A percentile compares a stretch with the other conserved stretches of the same genome.
Evolutionary conservation across 1,140 invertebrate species (phyloP).

Genomic region (Nymphalis io): DNA sequence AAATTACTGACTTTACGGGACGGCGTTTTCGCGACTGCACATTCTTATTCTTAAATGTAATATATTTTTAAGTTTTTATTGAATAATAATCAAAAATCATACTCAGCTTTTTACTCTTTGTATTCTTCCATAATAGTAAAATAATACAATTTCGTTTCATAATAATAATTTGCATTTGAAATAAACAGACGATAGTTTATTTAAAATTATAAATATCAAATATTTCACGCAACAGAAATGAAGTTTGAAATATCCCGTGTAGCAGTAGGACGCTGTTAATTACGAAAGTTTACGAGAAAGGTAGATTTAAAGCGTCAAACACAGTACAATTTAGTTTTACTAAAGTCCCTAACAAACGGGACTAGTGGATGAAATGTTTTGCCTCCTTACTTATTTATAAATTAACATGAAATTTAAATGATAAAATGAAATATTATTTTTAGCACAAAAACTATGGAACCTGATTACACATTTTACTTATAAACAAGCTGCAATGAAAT

Average conservation of each 20-base stretch:
- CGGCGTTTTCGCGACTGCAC: no score
- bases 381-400: neutral
- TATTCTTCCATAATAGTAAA: no score
- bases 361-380: conserved; percentile 18
- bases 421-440: no score
- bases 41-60: no score
- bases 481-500: no score
- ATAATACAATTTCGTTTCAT: no score
- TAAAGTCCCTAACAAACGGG: conserved; percentile 9
- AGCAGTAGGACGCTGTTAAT: conserved; percentile 29
- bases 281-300: conserved; percentile 29
- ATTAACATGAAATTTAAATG: neutral
- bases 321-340: conserved; percentile 22
- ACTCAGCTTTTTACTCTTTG: no score
- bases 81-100: no score
- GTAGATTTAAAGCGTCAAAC: conserved; percentile 32
- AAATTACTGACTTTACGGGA: no score
- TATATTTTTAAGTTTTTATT: no score
- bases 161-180: neutral
- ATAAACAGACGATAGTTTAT: neutral
- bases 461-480: no score
- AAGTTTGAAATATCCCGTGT: conserved; percentile 12
- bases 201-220: neutral
- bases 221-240: neutral
- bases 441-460: no score